Base-by-base conservation (phyloP, 2,888 invertebrate species). In the Oxystoma pomonae region DNA sequence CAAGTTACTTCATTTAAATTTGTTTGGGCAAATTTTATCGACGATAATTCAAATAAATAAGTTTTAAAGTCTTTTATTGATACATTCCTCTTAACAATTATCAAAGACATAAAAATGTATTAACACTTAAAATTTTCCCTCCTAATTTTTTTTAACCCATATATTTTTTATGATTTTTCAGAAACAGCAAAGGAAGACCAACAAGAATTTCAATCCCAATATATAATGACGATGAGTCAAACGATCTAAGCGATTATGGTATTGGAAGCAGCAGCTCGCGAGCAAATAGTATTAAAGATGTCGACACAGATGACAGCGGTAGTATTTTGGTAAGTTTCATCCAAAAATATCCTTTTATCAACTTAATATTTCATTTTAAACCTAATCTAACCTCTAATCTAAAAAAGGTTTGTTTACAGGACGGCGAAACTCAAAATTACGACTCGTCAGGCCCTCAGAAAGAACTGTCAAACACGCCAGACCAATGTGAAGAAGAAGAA, bases 191-290 rank as follows among this genome's bases (percentile, higher is more conserved):
- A 68, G 82, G 85, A 67, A 85, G 87, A 56, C 83, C 83, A 62
- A 12, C 35, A 3, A 87, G 88, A 74, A 78, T 84, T 67, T 84
- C 83, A 71, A 82, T 84, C 72, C 78, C 90, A 1, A 82, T 93
- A 71, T 93, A 91, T 80, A 87, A 88, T 67, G 92, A 92, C 71
- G 92, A 92, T 71, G 92, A 93, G 76, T 85, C 88, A 55, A 92
- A 92, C 75, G 92, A 93, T 81, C 85, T 93, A 69, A 92, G 91
- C 74, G 93, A 92, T 80, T 86, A 92, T 71, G 92, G 92, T 64
- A 90, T 92, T 75, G 77, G 78, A 50, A 75, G 74, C 64, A 73
- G 73, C 64, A 75, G 73, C 62, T 78, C 77, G 16, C 78, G 76
- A 68, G 74, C 76, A 50, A 78, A 78, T 67, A 77, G 76, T 66